Percentiles rank a stretch among this genome's conserved stretches.
phyloP scores from a whole-genome alignment of 2,888 invertebrate genomes.

The Physocephala rufipes region DNA sequence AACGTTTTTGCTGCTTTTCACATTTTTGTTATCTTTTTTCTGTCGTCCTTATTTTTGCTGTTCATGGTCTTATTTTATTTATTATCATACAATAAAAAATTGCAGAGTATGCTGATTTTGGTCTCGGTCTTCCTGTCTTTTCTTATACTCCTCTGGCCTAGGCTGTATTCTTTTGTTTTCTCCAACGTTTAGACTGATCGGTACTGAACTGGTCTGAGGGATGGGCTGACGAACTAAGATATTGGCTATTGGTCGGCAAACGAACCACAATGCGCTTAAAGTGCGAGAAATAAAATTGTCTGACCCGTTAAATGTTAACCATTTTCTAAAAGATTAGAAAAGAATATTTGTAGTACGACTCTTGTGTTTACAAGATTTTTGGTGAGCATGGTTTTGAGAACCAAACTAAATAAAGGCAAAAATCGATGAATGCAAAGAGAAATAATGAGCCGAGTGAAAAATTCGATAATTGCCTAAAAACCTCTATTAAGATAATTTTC shows the following conservation, averaged over 20 bases:
- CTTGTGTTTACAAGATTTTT: background rate
- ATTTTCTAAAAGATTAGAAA: slow-evolving; percentile 14
- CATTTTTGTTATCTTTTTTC: slow-evolving; percentile 19
- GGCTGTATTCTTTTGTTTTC: background rate
- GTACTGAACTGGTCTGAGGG: background rate
- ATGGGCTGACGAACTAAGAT: slow-evolving; percentile 6
- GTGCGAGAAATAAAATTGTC: slow-evolving; percentile 1
- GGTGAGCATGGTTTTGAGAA: no score
- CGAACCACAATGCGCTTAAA: slow-evolving; percentile 23
- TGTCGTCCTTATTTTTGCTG: background rate
- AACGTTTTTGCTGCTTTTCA: background rate
- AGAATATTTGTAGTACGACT: slow-evolving; percentile 44
- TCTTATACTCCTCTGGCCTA: slow-evolving; percentile 10
- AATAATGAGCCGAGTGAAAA: no score
- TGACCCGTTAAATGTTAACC: slow-evolving; percentile 32
- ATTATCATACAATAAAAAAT: background rate
- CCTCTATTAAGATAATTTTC: no score
- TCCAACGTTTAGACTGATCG: slow-evolving; percentile 22
- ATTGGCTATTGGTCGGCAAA: slow-evolving; percentile 31
- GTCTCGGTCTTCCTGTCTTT: background rate
- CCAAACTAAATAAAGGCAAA: no score
- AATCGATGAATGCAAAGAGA: no score
- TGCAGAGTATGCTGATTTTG: background rate
- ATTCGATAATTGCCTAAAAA: no score
- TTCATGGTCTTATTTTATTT: background rate